A percentile compares a stretch with the other conserved stretches of the same genome.
Conservation (phyloP, 1,140 invertebrate genomes). For the Apis mellifera region DNA sequence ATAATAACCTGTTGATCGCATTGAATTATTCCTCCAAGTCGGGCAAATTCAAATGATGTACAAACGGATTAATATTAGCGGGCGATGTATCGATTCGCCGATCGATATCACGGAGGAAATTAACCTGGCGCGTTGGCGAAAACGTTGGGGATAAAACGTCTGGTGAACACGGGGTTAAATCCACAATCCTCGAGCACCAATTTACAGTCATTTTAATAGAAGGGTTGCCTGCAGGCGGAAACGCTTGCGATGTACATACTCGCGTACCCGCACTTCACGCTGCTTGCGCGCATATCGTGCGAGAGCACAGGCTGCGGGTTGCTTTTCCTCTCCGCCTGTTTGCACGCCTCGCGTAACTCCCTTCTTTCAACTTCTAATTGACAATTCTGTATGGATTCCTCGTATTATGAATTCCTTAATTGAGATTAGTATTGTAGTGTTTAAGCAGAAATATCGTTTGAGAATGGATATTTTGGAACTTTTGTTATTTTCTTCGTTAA, state of each 20-base stretch:
- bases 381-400: no score
- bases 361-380: not conserved
- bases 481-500: no score
- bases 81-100: not conserved
- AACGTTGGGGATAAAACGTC: not conserved
- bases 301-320: constrained; percentile 10
- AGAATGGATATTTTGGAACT: no score
- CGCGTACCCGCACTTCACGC: constrained; percentile 1
- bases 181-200: not conserved
- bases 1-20: no score
- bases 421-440: no score
- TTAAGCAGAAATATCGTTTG: no score
- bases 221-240: not conserved
- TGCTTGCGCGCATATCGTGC: not conserved
- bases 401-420: no score
- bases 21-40: no score
- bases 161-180: not conserved
- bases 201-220: constrained; percentile 21
- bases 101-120: not conserved
- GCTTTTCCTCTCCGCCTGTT: not conserved
- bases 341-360: not conserved
- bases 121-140: not conserved
- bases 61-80: no score
- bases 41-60: no score
- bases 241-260: not conserved